Percentiles rank a stretch among this genome's conserved stretches.
phyloP scores from a whole-genome alignment of 2,113 vertebrate species.

The Nematolebias whitei region DNA sequence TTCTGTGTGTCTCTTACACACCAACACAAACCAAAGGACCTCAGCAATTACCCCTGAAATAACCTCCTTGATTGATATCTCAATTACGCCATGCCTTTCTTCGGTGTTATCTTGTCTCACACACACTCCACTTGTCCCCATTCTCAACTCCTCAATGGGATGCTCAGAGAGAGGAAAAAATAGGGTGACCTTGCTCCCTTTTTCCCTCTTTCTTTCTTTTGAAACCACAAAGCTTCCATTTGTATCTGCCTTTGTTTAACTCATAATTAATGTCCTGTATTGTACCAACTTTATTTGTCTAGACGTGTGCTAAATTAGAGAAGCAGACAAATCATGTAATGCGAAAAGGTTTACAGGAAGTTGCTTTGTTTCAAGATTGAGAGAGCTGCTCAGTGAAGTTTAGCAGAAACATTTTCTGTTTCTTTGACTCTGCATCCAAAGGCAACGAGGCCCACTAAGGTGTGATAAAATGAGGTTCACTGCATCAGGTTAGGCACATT shows the following conservation, averaged over 20 bases:
- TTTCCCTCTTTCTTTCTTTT: background rate
- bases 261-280: constrained; percentile 25
- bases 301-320: constrained; percentile 30
- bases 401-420: constrained; percentile 12
- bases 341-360: constrained; percentile 20
- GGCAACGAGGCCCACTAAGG: constrained; percentile 25
- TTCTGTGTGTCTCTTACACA: constrained; percentile 6
- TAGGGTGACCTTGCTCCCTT: constrained; percentile 69
- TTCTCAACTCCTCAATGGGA: constrained; percentile 64
- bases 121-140: constrained; percentile 62
- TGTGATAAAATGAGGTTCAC: constrained; percentile 27
- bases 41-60: constrained; percentile 79
- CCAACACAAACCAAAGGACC: constrained; percentile 67
- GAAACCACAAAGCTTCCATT: constrained; percentile 11
- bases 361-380: constrained; percentile 18
- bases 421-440: constrained; percentile 5
- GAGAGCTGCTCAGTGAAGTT: constrained; percentile 20
- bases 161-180: constrained; percentile 52
- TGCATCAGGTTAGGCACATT: constrained; percentile 30
- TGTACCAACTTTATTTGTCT: constrained; percentile 34
- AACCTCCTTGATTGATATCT: constrained; percentile 81
- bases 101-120: constrained; percentile 74
- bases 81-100: constrained; percentile 75
- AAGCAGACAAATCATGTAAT: background rate
- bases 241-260: constrained; percentile 30